Evolutionary conservation across 2,888 invertebrate species (phyloP), one percentile per base, ranked within the genome.

Genomic region (Merodon equestris): DNA sequence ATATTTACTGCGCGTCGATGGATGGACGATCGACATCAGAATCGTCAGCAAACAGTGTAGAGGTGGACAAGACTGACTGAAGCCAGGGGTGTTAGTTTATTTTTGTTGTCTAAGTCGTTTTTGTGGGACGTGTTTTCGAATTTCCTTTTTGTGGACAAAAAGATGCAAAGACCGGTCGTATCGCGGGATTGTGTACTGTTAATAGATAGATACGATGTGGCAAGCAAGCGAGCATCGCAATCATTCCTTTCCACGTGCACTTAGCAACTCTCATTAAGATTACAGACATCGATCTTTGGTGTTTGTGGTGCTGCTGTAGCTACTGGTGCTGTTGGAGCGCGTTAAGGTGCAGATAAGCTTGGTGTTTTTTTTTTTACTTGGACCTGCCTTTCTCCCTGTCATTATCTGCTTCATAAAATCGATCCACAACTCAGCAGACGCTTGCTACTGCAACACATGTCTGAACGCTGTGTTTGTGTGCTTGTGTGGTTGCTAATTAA

Each of bases 191-290:
- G 27, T 27, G 27, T 27, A 4, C 27, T 27, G 57, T 45, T 51
- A 61, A 57, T 50, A 54, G 36, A 48, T 42, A 66, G 71, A 79
- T 64, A 58, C 34, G 44, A 7, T 27, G 7, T 27, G 27, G 27
- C 27, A 40, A 9, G 10, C 53, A 3, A 38, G 42, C 61, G 36
- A 68, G 14, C 61, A 68, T 68, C 44, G 45, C 63, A 58, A 77
- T 77, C 77, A 73, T 63, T 63, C 61, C 66, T 72, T 72, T 72
- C 74, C 79, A 74, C 68, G 79, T 79, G 73, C 74, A 79, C 79
- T 79, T 60, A 70, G 79, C 64, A 73, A 68, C 74, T 74, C 79
- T 79, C 79, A 79, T 79, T 79, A 79, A 79, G 74, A 79, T 79
- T 58, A 79, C 53, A 79, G 68, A 60, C 63, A 64, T 79, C 64